Evolutionary conservation across 1,140 invertebrate genomes (phyloP).

Genomic region (Zaprionus ghesquierei): DNA sequence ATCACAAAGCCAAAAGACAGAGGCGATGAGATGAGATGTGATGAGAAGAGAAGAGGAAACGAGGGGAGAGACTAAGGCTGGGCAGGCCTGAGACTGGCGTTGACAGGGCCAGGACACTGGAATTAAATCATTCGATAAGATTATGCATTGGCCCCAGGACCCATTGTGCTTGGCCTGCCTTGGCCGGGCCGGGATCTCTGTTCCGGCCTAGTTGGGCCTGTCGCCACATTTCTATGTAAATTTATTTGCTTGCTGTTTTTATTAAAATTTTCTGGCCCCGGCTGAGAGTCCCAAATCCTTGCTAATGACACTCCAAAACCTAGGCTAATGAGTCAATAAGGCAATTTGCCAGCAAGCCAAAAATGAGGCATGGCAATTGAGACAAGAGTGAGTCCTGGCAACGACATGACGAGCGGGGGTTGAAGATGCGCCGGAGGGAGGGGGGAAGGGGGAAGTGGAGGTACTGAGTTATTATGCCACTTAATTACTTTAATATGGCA

Average conservation of each 20-base stretch:
- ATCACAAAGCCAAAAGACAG: slow-evolving; percentile 31
- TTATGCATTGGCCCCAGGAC: slow-evolving; percentile 44
- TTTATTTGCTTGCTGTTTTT: slow-evolving; percentile 62
- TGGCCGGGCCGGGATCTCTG: background rate
- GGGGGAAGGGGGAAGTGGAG: background rate
- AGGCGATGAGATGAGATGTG: too few relatives aligned
- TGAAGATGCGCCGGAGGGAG: background rate
- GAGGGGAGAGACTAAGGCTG: background rate
- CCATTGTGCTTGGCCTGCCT: background rate
- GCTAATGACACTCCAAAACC: slow-evolving; percentile 69
- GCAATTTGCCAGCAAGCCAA: slow-evolving; percentile 53
- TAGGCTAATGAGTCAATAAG: slow-evolving; percentile 77
- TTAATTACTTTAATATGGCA: slow-evolving; percentile 77
- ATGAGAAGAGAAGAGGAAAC: background rate
- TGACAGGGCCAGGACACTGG: slow-evolving; percentile 31
- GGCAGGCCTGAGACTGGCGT: slow-evolving; percentile 15
- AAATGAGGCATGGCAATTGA: slow-evolving; percentile 1
- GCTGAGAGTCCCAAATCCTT: slow-evolving; percentile 24
- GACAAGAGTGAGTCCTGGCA: background rate
- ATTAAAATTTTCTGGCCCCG: slow-evolving; percentile 58
- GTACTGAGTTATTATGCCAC: slow-evolving; percentile 57
- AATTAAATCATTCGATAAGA: slow-evolving; percentile 80
- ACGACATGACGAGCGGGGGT: background rate
- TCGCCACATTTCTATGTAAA: slow-evolving; percentile 60
- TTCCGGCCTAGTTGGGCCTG: slow-evolving; percentile 11